Evolutionary conservation across 2,888 invertebrate species (phyloP), one percentile per base, ranked within the genome.

Genomic region (Ochropacha duplaris): DNA sequence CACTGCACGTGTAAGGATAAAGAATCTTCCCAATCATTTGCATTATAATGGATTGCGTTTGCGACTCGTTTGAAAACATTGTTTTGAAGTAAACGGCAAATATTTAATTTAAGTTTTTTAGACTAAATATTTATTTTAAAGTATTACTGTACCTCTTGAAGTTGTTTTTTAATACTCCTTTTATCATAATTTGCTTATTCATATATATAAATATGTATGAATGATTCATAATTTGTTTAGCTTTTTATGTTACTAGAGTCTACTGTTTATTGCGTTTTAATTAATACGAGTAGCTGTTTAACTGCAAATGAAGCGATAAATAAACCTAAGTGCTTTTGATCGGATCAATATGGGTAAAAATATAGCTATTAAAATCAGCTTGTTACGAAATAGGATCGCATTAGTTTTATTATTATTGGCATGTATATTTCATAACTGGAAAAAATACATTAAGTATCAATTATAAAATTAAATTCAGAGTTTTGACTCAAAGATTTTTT

Each of bases 31-130:
- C 69, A 68, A 69, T 72, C 65, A 71, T 78, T 84, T 71, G 82
- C 76, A 78, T 83, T 74, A 69, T 78, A 76, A 78, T 80, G 73
- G 81, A 77, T 68, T 65, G 70, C 62, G 66, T 66, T 69, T 72
- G 72, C 69, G 72, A 79, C 73, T 77, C 12, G 31, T 31, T 79
- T 79, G 76, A 79, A 80, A 82, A 79, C 74, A 72, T 72, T 65
- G 67, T 66, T 71, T 62, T 57, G 61, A 65, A 56, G 63, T 62
- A 61, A 57, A 60, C 55, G 14, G 59, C 57, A 56, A 22, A 61
- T 58, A 58, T 54, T 44, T 49, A 49, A 58, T 50, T 24, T 24
- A 24, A 24, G 24, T 24, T 9, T 28, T 31, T 31, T 31, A 0
- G 12, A 3, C 2, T 8, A 28, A 28, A 28, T 12, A 49, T 34